Evolutionary conservation across 2,797 vertebrate species (phyloP), one percentile per base, ranked within the genome.

Genomic region (Salmo trutta): DNA sequence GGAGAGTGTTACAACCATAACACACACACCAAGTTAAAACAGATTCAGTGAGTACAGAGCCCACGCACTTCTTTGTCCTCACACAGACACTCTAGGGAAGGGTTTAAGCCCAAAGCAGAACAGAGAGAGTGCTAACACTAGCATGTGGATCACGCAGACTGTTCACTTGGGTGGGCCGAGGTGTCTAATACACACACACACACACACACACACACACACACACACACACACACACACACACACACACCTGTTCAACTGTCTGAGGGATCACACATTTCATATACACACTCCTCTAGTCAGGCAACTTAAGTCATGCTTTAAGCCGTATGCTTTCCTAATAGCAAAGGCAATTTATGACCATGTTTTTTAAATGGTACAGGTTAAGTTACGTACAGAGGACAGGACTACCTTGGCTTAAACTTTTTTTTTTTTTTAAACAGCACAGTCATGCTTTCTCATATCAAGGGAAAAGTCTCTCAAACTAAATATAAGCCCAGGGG

Each of bases 1-100:
- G 24, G 17, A 47, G 41, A 47, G 41, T 12, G 24, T n/a, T 12
- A 75, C 27, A 36, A 10, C 24, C 64, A 17, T n/a, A 12, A 70
- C 74, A 33, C n/a, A 31, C 59, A 52, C 67, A 27, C 59, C 69
- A 68, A 75, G 74, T 75, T 15, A 73, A 36, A 76, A 62, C n/a
- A 56, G 5, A 56, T 36, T 52, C 67, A 41, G 41, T 47, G 41
- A 47, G 10, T 47, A 47, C 10, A 47, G 41, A 47, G 41, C 67
- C n/a, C 31, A 33, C 17, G 33, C 31, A 69, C 31, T 15, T 15
- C 31, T 17, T 51, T 36, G n/a, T 10, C 7, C 70, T 51, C 70
- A 14, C 70, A 21, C 56, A 14, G 14, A 47, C 33, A 70, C 67
- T 56, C 15, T 3, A 41, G 33, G 17, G 68, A n/a, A 12, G 19